Base-by-base conservation (phyloP, 2,797 vertebrate species). In the Thripadectes ignobilis region DNA sequence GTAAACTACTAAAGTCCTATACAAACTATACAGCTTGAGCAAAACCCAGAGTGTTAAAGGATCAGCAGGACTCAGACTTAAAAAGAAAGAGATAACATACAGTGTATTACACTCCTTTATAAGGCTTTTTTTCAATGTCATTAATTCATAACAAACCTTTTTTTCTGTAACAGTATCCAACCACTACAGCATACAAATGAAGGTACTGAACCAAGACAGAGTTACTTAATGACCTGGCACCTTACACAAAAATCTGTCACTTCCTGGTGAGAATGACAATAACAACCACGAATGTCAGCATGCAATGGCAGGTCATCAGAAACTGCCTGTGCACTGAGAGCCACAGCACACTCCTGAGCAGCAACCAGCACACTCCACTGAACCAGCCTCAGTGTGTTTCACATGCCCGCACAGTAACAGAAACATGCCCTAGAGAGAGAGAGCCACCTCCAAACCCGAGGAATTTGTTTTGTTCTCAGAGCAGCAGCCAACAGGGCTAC, bases 261-360 rank as follows among this genome's bases (percentile, higher is more conserved):
- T 85, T 90, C 80, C 86, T 72, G 88, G 88, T 77, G 93, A 80
- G 86, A 95, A 80, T 75, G 93, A 93, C 90, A 96, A 68, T 72
- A 94, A 57, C 88, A 79, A 45, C 54, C 49, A 69, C 0, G 1
- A 86, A 85, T 61, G 85, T 71, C 93, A 89, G 85, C 91, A 24
- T 23, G 52, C 52, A 30, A 85, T 20, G 79, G 48, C 93, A 92
- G 89, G 83, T 82, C 81, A 71, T 46, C 77, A 82, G 92, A 79
- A 87, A 61, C 51, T n/a, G 79, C 39, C 73, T 38, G 45, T n/a
- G 73, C 38, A 6, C 48, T 2, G 30, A 45, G 30, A 88, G 79
- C 77, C 71, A 36, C 55, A 36, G 74, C 69, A 52, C 20, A 6
- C 58, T 63, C 23, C 67, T n/a, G 20, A 73, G 45, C 59, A 74